Evolutionary conservation across 53 echinoderm and acorn worm genomes (phyloP), one percentile per base, ranked within the genome.

Genomic region (Holothuria scabra): DNA sequence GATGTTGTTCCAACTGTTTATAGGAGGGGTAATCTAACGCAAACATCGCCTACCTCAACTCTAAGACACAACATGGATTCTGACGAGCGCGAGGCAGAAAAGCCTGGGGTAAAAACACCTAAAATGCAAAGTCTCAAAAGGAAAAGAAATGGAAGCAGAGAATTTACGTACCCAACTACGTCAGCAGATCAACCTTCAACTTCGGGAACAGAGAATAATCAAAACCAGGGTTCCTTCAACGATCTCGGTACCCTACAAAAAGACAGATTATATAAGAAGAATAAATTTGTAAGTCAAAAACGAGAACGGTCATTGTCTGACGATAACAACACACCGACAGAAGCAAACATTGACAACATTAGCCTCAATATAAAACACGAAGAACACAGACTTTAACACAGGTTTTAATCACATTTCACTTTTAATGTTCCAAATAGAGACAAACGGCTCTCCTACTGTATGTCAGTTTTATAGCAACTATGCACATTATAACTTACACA

Each of bases 11-110:
- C 82, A 2, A 41, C 62, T 1, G 64, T 61, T 12, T 64, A 81
- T 63, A 12, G 62, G 23, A 81, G 44, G 23, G 64, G 44, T 2
- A 70, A 28, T 48, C 59, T 85, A 1, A 52, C 69, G 0, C 56
- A 85, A 46, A 79, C 37, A 52, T 89, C 90, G 8, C 90, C 82
- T 8, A 89, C 84, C 38, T 81, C 71, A 59, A 89, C 90, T 19
- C 71, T 89, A 8, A 69, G 82, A 9, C 49, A 82, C 28, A 89
- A 85, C 72, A 81, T 85, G 85, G 87, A 90, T 23, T 38, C 31
- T 21, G 32, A n/a, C 11, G 22, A 32, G 3, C 44, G 32, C 21
- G 62, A 81, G 62, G 52, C 52, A 52, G 82, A 81, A 20, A 81
- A 81, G 38, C 82, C 82, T 9, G 82, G 65, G 4, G 26, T 32